phyloP scores from a whole-genome alignment of 2,113 vertebrate genomes.

The Leucopsar rothschildi region DNA sequence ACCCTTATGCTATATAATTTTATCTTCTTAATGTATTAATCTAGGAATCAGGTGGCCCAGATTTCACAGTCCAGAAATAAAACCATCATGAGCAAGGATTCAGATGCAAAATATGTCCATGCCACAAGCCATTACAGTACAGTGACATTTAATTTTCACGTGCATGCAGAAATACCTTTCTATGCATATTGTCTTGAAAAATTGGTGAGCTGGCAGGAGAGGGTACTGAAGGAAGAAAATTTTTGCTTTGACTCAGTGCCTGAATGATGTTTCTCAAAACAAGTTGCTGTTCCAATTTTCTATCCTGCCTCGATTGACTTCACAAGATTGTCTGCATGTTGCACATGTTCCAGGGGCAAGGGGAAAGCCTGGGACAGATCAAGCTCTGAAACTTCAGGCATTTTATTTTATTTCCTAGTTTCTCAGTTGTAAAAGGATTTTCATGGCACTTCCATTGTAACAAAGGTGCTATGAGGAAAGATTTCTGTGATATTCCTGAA shows the following conservation, averaged over 20 bases:
- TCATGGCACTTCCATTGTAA: background rate
- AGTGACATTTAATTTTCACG: background rate
- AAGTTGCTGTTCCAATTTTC: background rate
- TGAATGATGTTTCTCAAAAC: background rate
- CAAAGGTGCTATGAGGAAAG: background rate
- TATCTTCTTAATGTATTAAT: background rate
- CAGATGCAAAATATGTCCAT: background rate
- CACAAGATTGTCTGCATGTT: background rate
- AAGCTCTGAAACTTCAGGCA: background rate
- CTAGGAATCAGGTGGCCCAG: background rate
- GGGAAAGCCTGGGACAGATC: background rate
- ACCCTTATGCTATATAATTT: background rate
- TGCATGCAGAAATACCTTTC: background rate
- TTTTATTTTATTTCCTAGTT: background rate
- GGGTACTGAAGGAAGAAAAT: background rate
- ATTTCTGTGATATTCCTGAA: background rate
- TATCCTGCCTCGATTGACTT: background rate
- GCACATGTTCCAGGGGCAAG: background rate
- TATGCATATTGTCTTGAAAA: background rate
- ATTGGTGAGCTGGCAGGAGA: background rate
- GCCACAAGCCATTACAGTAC: background rate
- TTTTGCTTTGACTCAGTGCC: background rate
- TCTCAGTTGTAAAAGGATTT: background rate
- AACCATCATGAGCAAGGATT: background rate
- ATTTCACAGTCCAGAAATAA: background rate